Evolutionary conservation across 2,113 vertebrate genomes (phyloP).

Genomic region (Calypte anna): DNA sequence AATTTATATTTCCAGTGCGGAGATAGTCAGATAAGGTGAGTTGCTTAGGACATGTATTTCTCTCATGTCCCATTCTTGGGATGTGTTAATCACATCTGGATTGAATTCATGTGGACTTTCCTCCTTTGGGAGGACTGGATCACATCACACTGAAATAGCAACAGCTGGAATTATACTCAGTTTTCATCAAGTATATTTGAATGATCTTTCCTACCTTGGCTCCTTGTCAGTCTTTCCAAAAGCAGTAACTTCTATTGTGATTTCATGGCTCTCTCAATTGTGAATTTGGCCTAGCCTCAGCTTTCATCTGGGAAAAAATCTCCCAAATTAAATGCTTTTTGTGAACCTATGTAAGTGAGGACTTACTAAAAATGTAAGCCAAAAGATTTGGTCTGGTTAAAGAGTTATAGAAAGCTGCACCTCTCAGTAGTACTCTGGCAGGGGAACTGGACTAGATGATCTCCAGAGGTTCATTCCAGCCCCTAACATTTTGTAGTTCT

Average conservation of each 20-base stretch:
- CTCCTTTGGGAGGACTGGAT: not conserved
- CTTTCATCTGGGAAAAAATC: not conserved
- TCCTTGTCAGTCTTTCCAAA: not conserved
- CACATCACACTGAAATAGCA: slow-evolving; percentile 1
- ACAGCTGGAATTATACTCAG: slow-evolving; percentile 10
- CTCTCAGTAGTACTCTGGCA: not conserved
- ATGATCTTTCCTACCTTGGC: slow-evolving; percentile 37
- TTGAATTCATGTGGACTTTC: slow-evolving; percentile 21
- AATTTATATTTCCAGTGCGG: not conserved
- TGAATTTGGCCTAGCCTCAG: not conserved
- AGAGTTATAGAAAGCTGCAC: not conserved
- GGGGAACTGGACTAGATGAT: no score
- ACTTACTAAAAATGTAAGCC: not conserved
- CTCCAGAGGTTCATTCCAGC: no score
- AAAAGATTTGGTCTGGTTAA: not conserved
- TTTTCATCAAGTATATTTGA: slow-evolving; percentile 30
- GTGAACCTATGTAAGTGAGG: not conserved
- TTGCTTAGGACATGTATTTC: not conserved
- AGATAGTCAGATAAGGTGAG: not conserved
- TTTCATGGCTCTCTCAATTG: not conserved
- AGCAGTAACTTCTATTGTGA: not conserved
- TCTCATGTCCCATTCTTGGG: not conserved
- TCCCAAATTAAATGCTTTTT: not conserved
- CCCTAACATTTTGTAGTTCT: no score
- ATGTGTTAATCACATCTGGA: not conserved